Percentiles rank a stretch among this genome's conserved stretches.
These are phyloP conservation scores for Isichthys henryi DNA, from an alignment of 2,113 vertebrate genomes.

Conservation along the genomic window DNA sequence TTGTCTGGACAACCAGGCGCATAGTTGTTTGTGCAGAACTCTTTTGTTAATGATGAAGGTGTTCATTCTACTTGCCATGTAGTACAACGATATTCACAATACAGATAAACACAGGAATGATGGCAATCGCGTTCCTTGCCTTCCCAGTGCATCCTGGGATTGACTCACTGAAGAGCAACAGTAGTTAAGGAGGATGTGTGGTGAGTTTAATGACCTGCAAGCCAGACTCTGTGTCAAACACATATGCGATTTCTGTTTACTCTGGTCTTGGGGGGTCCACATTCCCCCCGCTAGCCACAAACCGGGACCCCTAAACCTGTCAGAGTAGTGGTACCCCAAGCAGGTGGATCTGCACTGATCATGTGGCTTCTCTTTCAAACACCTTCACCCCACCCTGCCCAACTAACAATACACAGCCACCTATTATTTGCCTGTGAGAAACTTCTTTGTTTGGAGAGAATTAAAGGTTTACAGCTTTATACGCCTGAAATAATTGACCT, in stretches of 20 bases:
- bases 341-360: neutral
- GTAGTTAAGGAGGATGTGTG: neutral
- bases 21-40: neutral
- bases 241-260: neutral
- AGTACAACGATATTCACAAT: neutral
- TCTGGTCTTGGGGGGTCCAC: neutral
- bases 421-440: neutral
- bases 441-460: neutral
- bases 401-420: neutral
- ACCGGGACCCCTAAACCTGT: neutral
- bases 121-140: neutral
- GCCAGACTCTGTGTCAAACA: neutral
- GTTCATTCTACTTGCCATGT: neutral
- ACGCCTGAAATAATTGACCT: neutral
- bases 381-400: neutral
- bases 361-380: neutral
- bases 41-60: neutral
- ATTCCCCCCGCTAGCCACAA: neutral
- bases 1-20: neutral
- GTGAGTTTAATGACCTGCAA: neutral
- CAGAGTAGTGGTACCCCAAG: neutral
- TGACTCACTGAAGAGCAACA: neutral
- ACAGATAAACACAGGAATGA: neutral
- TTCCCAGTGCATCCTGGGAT: neutral
- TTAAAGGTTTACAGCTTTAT: conserved; percentile 5